Conservation (phyloP, 2,888 invertebrate genomes). For the Nephrotoma guestfalica region DNA sequence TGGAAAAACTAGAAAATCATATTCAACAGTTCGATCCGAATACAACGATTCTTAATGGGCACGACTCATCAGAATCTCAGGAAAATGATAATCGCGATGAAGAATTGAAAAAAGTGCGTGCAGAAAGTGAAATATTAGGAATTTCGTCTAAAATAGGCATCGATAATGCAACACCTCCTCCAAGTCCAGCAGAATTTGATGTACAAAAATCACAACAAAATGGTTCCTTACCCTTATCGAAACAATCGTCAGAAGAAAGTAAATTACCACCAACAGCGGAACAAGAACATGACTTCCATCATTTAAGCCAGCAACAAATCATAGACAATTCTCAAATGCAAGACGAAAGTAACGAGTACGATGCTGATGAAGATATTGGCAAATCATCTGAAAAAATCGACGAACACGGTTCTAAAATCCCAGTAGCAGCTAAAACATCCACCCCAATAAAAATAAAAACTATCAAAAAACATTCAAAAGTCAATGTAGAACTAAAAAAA, state of each 20-base stretch:
- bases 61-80: neutral
- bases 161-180: slow-evolving; percentile 10
- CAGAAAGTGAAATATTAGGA: slow-evolving; percentile 1
- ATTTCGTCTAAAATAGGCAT: slow-evolving; percentile 5
- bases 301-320: neutral
- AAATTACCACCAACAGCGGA: slow-evolving; percentile 14
- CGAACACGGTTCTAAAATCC: slow-evolving; percentile 9
- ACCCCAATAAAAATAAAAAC: slow-evolving; percentile 34
- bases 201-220: slow-evolving; percentile 7
- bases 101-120: neutral
- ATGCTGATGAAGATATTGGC: neutral
- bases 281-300: slow-evolving; percentile 9
- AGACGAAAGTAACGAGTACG: neutral
- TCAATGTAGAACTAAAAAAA: slow-evolving; percentile 10
- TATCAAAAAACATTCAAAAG: slow-evolving; percentile 36
- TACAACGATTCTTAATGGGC: neutral
- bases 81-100: neutral
- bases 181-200: slow-evolving; percentile 15
- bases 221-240: neutral
- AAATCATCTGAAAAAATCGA: neutral
- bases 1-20: neutral
- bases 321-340: neutral
- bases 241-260: slow-evolving; percentile 6
- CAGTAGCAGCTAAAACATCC: slow-evolving; percentile 14
- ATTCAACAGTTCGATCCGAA: neutral